These are phyloP conservation scores for Ophiothrix spiculata DNA, from an alignment of 35 echinoderm and acorn worm species.

Conservation along the genomic window DNA sequence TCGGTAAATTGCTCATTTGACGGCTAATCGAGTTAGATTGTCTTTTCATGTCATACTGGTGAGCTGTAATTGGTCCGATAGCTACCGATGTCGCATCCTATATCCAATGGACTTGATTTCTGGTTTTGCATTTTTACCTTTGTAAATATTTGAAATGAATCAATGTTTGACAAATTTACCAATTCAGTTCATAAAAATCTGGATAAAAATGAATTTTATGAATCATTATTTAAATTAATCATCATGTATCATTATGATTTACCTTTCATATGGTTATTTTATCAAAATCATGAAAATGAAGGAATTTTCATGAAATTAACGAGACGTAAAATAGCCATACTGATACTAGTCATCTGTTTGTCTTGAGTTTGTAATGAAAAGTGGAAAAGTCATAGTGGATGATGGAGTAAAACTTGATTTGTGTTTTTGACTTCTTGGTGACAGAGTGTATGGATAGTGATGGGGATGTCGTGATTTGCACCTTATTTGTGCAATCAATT, in stretches of 20 bases:
- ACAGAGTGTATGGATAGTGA: neutral
- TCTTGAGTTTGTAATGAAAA: neutral
- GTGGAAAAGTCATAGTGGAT: neutral
- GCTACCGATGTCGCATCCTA: neutral
- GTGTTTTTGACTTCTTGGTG: neutral
- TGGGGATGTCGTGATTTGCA: neutral
- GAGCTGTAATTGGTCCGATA: neutral
- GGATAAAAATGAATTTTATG: neutral
- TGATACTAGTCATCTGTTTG: neutral
- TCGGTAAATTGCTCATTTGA: conserved; percentile 6
- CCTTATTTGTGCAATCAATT: neutral
- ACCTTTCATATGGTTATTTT: too few species aligned
- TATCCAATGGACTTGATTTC: neutral
- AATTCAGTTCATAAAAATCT: neutral
- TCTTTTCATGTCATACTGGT: conserved; percentile 5
- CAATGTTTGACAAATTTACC: neutral
- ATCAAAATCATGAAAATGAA: too few species aligned
- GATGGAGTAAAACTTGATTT: neutral
- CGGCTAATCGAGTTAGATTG: conserved; percentile 5
- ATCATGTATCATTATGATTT: too few species aligned
- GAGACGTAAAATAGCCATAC: neutral
- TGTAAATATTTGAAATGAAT: neutral
- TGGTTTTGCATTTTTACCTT: neutral
- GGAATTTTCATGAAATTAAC: neutral
- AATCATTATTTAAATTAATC: neutral